Evolutionary conservation across 2,888 invertebrate genomes (phyloP).

Genomic region (Lasioglossum villosulum): DNA sequence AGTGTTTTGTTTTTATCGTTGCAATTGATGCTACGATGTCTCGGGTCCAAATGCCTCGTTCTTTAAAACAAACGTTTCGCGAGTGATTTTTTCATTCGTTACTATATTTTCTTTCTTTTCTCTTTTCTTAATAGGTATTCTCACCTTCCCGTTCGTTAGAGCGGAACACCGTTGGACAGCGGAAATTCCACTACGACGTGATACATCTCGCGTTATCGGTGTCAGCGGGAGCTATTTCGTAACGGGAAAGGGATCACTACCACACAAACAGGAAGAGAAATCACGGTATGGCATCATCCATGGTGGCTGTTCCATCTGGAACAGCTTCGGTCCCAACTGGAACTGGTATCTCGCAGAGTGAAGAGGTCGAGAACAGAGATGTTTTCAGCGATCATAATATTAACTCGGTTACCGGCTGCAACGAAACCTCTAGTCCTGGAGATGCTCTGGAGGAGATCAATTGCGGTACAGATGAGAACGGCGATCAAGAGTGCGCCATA

Average conservation of each 20-base stretch:
- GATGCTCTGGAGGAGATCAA: constrained; percentile 78
- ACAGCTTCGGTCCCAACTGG: constrained; percentile 71
- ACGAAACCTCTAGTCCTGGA: constrained; percentile 63
- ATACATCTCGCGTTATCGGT: background rate
- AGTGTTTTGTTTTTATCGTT: constrained; percentile 61
- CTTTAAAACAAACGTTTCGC: constrained; percentile 30
- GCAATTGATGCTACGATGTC: constrained; percentile 61
- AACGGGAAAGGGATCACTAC: constrained; percentile 10
- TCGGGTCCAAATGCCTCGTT: constrained; percentile 18
- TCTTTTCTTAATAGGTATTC: constrained; percentile 17
- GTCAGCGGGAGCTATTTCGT: constrained; percentile 4
- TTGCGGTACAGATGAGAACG: constrained; percentile 71
- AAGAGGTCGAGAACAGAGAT: constrained; percentile 77
- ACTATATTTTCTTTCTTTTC: background rate
- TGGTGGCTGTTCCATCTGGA: constrained; percentile 79
- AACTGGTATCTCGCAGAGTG: constrained; percentile 63
- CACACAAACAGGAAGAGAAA: background rate
- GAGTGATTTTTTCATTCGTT: background rate
- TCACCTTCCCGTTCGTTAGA: constrained; percentile 25
- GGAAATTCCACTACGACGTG: constrained; percentile 9
- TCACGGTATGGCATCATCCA: constrained; percentile 79
- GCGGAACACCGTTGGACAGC: constrained; percentile 20
- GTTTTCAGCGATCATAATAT: constrained; percentile 74
- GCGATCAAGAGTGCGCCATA: constrained; percentile 77
- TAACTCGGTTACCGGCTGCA: constrained; percentile 57